phyloP scores from a whole-genome alignment of 2,888 invertebrate species.

The Cybosia mesomella region DNA sequence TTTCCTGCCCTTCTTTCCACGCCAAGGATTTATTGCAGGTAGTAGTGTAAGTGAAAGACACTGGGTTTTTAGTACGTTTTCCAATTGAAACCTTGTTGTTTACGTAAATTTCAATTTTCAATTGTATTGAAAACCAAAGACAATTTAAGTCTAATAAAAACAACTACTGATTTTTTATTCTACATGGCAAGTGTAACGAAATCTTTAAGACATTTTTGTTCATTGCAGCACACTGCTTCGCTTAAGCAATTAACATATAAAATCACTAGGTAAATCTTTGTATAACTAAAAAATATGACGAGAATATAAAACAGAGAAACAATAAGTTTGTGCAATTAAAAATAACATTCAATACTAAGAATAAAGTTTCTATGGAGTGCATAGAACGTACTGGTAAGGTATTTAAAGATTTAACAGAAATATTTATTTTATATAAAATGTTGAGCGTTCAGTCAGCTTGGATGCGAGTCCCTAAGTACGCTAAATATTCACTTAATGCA shows the following conservation, averaged over 20 bases:
- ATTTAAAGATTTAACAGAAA: background rate
- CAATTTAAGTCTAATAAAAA: no score
- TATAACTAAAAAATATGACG: background rate
- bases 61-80: no score
- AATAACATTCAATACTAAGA: background rate
- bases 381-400: background rate
- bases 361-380: slow-evolving; percentile 1
- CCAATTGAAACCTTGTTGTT: no score
- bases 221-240: slow-evolving; percentile 1
- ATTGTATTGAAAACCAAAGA: no score
- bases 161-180: background rate
- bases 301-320: background rate
- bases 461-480: no score
- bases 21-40: no score
- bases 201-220: background rate
- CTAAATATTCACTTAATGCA: no score
- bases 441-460: no score
- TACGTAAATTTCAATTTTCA: no score
- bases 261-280: background rate
- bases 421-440: no score
- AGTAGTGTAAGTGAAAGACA: no score
- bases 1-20: no score
- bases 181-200: background rate
- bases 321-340: background rate
- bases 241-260: background rate